Base-by-base conservation (phyloP, 2,797 vertebrate species). In the Alectoris magna region DNA sequence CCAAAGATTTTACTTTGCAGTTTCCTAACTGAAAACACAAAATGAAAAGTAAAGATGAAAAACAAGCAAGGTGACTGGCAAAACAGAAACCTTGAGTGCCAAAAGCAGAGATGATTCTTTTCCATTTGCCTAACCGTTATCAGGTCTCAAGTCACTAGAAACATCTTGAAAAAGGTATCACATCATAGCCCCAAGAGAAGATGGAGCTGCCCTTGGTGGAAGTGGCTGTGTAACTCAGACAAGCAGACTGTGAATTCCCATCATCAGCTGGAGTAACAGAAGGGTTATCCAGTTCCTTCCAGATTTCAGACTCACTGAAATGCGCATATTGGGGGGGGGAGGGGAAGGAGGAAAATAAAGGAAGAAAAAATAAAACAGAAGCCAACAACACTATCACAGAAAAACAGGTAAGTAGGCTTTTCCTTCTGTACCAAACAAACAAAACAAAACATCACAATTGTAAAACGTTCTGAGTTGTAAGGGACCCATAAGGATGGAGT, bases 171-270 rank as follows among this genome's bases (percentile, higher is more conserved):
- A 46, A 64, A 10, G 3, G 46, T 48, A 21, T 99, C 98, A 99
- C 99, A 97, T 99, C 99, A 46, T 98, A 99, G 95, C 99, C 99
- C 99, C 99, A 99, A 53, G 99, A 99, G 96, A 99, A 98, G 93
- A 98, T 98, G 4, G 98, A 99, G 97, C 99, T 99, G 95, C 98
- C 98, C 97, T 99, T 99, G 5, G 99, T 99, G 79, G 98, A 99
- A 22, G 98, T 98, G 60, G 98, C 98, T 2, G 98, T 97, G 43
- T 98, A 98, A 95, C 98, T 99, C 95, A 98, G 98, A 95, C 98
- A 98, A 49, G 98, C 98, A 91, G 98, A 98, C 97, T 95, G 96
- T 21, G 98, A 98, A 90, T 97, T 98, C 84, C 87, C 98, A 66
- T 96, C 97, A 91, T 98, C 98, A 39, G 97, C 92, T 51, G 98